These are phyloP conservation scores for Malachius bipustulatus DNA, from an alignment of 2,888 invertebrate species.

Conservation along the genomic window DNA sequence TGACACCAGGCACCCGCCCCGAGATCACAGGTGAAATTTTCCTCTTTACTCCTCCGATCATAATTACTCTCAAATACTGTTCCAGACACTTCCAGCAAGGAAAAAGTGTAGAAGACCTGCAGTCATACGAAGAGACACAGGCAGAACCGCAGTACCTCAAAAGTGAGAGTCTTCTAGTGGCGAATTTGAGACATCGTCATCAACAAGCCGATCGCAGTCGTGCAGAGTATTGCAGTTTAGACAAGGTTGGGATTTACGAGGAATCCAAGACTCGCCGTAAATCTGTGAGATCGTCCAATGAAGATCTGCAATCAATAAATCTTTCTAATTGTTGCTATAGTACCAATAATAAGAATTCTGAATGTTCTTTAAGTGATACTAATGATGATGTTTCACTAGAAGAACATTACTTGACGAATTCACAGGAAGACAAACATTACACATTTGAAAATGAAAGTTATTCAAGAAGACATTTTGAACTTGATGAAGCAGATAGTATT, in stretches of 20 bases:
- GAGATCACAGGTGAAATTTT: too few relatives aligned
- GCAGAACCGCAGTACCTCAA: too few relatives aligned
- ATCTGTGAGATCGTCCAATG: neutral
- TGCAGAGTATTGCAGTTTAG: too few relatives aligned
- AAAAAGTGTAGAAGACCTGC: slow-evolving; percentile 25
- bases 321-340: slow-evolving; percentile 37
- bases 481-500: slow-evolving; percentile 26
- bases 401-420: slow-evolving; percentile 34
- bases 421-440: slow-evolving; percentile 24
- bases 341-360: too few relatives aligned
- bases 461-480: slow-evolving; percentile 22
- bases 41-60: too few relatives aligned
- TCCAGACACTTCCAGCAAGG: slow-evolving; percentile 25
- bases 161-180: too few relatives aligned
- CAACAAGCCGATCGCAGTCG: too few relatives aligned
- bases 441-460: too few relatives aligned
- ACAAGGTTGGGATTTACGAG: too few relatives aligned
- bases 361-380: slow-evolving; percentile 40
- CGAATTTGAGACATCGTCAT: too few relatives aligned
- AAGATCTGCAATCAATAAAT: slow-evolving; percentile 25
- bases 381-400: slow-evolving; percentile 37
- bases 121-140: slow-evolving; percentile 16
- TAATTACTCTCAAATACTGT: too few relatives aligned
- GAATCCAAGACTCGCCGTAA: neutral
- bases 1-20: too few relatives aligned